Evolutionary conservation across 23 tunicate species (phyloP).

Genomic region (Ciona savignyi): DNA sequence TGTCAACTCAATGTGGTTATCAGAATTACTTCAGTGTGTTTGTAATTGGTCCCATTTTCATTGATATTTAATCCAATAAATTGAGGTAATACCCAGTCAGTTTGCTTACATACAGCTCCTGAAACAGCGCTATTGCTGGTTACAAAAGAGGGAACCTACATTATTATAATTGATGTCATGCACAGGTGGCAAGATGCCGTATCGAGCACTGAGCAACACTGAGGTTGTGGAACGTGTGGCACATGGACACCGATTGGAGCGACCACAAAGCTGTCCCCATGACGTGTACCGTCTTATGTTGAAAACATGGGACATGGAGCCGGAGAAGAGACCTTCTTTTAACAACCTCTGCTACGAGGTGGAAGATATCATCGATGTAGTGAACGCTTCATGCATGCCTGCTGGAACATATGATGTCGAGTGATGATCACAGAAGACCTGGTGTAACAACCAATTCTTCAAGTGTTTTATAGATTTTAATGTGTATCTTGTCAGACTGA

Average conservation of each 20-base stretch:
- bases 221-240: constrained; percentile 78
- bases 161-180: background rate
- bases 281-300: constrained; percentile 57
- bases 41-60: background rate
- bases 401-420: constrained; percentile 42
- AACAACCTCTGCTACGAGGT: constrained; percentile 5
- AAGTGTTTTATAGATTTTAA: background rate
- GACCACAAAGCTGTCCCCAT: constrained; percentile 71
- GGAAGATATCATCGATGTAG: constrained; percentile 22
- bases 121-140: no score
- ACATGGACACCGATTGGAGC: constrained; percentile 37
- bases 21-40: background rate
- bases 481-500: background rate
- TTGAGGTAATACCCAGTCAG: background rate
- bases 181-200: constrained; percentile 81
- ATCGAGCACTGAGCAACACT: constrained; percentile 51
- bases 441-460: background rate
- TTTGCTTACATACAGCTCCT: background rate
- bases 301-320: constrained; percentile 52
- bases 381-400: constrained; percentile 8
- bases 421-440: background rate
- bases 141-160: background rate
- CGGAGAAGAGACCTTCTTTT: constrained; percentile 62
- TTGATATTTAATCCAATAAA: background rate
- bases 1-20: no score